Base-by-base conservation (phyloP, 2,888 invertebrate species). In the Allophyes oxyacanthae region DNA sequence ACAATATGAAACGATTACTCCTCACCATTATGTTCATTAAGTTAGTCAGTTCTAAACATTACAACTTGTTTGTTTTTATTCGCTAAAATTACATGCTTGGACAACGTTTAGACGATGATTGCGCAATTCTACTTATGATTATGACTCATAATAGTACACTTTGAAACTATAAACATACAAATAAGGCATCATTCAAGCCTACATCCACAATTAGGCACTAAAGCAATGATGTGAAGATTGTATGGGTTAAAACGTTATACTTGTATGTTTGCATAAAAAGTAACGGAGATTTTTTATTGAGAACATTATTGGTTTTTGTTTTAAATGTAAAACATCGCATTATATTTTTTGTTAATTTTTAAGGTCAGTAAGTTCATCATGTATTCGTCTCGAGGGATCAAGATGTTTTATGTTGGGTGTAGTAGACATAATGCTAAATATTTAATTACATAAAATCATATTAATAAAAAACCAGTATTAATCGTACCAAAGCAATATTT, bases 111-210 rank as follows among this genome's bases (percentile, higher is more conserved):
- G 72, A 69, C 66, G 71, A 33, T 79, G 79, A 84, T 87, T 85
- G 81, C 77, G 79, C 81, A 78, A 77, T 80, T 43, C 72, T 69
- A 78, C 75, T 81, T 78, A 84, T 77, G 76, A 84, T 89, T 88
- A 88, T 77, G 86, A 85, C 84, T 75, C 72, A 71, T 89, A 90
- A 91, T 91, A 69, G 80, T 83, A 82, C 81, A 84, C 77, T 75
- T 80, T 75, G 70, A 72, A 73, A 71, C 74, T 72, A 79, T 87
- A 86, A 86, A 84, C 81, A 83, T 79, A 85, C 81, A 83, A 86
- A 87, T 87, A 84, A 83, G 77, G 77, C 78, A 75, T 78, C 73
- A 79, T 83, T 78, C 82, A 77, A 57, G 63, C 77, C 76, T 72
- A 75, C 50, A 61, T 52, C 44, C 42, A 20, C 54, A 63, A 67